phyloP scores from a whole-genome alignment of 2,888 invertebrate genomes.

The Pseudanteris insignis region DNA sequence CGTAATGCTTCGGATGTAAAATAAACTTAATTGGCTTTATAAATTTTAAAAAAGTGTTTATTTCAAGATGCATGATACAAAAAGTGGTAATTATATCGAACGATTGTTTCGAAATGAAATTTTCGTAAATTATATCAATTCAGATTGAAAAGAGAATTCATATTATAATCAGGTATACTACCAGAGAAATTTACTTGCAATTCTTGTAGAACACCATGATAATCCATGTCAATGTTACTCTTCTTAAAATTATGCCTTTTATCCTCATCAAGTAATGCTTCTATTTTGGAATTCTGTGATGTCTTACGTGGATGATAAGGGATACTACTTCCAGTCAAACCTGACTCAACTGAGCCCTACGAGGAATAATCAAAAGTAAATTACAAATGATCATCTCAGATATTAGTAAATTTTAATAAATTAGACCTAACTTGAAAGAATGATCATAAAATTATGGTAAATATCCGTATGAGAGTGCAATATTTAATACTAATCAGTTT shows the following conservation, averaged over 20 bases:
- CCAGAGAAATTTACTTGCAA: conserved; percentile 52
- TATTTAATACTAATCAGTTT: no score
- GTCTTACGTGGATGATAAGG: conserved; percentile 14
- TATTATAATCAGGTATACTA: conserved; percentile 13
- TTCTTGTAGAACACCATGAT: conserved; percentile 44
- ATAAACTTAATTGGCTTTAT: conserved; percentile 1
- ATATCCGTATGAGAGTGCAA: no score
- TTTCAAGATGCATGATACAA: not conserved
- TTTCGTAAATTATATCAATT: no score
- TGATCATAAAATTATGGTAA: no score
- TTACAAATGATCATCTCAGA: not conserved
- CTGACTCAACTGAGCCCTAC: no score
- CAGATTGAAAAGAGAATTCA: not conserved
- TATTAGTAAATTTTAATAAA: no score
- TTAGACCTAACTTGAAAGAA: no score
- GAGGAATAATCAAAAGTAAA: not conserved
- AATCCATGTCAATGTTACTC: conserved; percentile 24
- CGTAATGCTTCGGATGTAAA: conserved; percentile 2
- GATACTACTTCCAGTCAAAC: conserved; percentile 6
- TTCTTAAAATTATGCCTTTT: conserved; percentile 7
- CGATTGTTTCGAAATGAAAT: no score
- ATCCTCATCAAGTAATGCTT: conserved; percentile 12
- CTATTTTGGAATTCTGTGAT: conserved; percentile 7
- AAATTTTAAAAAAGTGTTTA: not conserved
- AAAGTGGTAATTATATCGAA: no score